Conservation (phyloP, 2,113 vertebrate species). For the Scalopus aquaticus region DNA sequence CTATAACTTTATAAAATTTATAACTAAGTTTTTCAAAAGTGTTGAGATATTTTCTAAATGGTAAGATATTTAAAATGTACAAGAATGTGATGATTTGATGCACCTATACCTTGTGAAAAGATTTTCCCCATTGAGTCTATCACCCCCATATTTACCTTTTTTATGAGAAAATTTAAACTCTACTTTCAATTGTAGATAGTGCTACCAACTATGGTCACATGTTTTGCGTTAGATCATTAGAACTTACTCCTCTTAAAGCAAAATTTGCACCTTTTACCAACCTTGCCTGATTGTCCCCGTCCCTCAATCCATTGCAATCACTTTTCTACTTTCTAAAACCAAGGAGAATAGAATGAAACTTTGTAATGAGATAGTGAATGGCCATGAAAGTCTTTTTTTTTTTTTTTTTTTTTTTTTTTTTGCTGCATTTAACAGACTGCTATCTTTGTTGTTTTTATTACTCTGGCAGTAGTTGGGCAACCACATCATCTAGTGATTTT, state of each 20-base stretch:
- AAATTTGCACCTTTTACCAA: background rate
- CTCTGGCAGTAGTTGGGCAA: slow-evolving; percentile 1
- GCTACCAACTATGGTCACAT: background rate
- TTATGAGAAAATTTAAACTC: background rate
- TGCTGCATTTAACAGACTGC: background rate
- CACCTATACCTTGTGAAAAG: background rate
- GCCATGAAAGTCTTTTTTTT: background rate
- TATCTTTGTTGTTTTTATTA: slow-evolving; percentile 20
- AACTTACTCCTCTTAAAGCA: background rate
- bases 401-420: too few species aligned
- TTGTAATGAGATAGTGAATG: background rate
- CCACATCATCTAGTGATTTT: background rate
- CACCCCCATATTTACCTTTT: background rate
- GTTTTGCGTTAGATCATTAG: background rate
- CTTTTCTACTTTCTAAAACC: background rate
- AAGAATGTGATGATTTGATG: background rate
- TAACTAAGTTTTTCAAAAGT: background rate
- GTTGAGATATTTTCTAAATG: background rate
- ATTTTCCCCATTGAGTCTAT: background rate
- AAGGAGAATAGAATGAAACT: background rate
- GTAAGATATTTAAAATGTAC: background rate
- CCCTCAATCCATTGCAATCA: background rate
- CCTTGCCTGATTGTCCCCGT: background rate
- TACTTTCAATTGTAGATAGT: background rate
- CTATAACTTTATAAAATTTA: background rate